Evolutionary conservation across 2,888 invertebrate species (phyloP), one percentile per base, ranked within the genome.

Genomic region (Allolobophora icterica): DNA sequence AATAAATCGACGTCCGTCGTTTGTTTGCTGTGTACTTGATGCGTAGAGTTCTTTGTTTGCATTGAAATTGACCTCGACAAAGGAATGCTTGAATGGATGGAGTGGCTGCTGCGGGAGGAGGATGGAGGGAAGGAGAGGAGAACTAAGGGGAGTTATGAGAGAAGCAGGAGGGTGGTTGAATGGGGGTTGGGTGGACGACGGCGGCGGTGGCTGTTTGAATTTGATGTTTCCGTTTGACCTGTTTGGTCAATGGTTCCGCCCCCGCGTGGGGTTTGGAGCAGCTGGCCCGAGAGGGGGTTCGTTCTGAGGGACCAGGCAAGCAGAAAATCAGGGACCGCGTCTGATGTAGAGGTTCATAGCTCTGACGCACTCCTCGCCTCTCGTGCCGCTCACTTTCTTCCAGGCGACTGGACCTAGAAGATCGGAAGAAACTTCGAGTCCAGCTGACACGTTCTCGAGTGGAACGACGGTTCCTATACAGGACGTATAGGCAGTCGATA

Each of bases 191-290:
- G 87, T 34, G 21, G 33, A 87, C 34, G 34, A 30, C 24, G 34
- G 3, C 6, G 34, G 34, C 21, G 87, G 87, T 5, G 13, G 38
- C 38, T 38, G 87, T 87, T 87, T 87, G 87, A 87, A 87, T 87
- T 87, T 34, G 87, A 87, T 87, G 87, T 87, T 87, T 87, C 87
- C 87, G 87, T 87, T 87, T 87, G 87, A 38, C 87, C 87, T 87
- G 87, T 17, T 87, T 38, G 87, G 87, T 87, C 87, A 38, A 19
- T 34, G 87, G n/a, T 38, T 34, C 34, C 33, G 34, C 87, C 87
- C 87, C 34, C 38, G 35, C 34, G 38, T 35, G 87, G 38, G 87
- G 34, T 38, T 35, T 1, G 38, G 35, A 35, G 87, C 87, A 87
- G 87, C 87, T 87, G 87, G 87, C 38, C 87, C 87, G 15, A 87